Percentiles rank a stretch among this genome's conserved stretches.
phyloP scores from a whole-genome alignment of 2,113 vertebrate species.

The Equus quagga region DNA sequence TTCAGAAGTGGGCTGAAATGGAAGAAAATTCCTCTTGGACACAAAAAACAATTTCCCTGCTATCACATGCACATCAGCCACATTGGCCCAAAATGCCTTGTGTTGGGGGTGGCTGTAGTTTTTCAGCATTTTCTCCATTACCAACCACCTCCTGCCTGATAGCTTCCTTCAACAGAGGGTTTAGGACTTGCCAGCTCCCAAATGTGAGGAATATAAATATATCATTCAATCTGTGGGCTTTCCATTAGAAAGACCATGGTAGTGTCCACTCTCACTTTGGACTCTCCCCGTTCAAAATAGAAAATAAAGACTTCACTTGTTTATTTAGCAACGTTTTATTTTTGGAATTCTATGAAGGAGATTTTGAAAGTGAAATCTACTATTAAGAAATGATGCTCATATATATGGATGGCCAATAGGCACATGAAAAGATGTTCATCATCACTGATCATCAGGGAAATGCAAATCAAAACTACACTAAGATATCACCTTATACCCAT shows the following conservation, averaged over 20 bases:
- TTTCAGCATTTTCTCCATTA: background rate
- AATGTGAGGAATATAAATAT: background rate
- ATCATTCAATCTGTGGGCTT: background rate
- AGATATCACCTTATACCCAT: too few relatives aligned
- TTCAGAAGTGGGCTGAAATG: constrained; percentile 1
- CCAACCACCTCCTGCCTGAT: background rate
- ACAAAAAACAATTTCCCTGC: background rate
- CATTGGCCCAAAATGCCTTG: background rate
- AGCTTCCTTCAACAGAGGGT: background rate
- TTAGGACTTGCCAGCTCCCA: background rate
- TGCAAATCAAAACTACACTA: too few relatives aligned
- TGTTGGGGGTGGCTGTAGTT: background rate
- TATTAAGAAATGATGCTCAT: background rate
- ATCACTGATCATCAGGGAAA: too few relatives aligned
- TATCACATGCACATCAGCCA: background rate
- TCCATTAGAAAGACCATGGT: background rate
- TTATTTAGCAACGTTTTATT: background rate
- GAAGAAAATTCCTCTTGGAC: background rate
- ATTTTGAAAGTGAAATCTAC: background rate
- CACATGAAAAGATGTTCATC: too few relatives aligned
- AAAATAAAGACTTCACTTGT: background rate
- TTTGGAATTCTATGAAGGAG: background rate
- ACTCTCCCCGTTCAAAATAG: background rate
- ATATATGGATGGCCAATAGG: too few relatives aligned
- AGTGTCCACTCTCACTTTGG: background rate